Evolutionary conservation across 2,113 vertebrate species (phyloP), one percentile per base, ranked within the genome.

Genomic region (Myotis brandtii): DNA sequence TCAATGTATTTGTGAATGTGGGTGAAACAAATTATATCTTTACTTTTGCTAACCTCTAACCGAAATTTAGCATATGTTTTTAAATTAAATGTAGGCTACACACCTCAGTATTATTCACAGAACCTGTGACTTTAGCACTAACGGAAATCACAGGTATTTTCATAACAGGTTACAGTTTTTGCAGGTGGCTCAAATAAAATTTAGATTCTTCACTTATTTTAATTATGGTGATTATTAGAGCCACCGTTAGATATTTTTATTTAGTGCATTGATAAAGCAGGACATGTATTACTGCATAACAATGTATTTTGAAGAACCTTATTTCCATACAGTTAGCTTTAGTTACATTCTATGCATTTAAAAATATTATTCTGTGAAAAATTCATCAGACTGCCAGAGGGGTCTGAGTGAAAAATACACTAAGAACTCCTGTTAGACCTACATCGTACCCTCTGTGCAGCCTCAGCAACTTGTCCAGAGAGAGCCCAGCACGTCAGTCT

Each of bases 341-440:
- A 73, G 6, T 50, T 79, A 27, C 20, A 54, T 59, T 8, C 37
- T 50, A 50, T 89, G 0, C 10, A 77, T 73, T 85, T 54, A 70
- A 80, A 94, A 92, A 77, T 92, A 52, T 46, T 80, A 83, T 10
- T 69, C 56, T 81, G 40, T 86, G 32, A 89, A 94, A 79, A 82
- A 30, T 37, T 80, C 25, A 89, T 79, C 18, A 46, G 66, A 80
- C 9, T 81, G 14, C 1, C 52, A 69, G 20, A 85, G 73, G 1
- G 20, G 1, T n/a, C 21, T 83, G 3, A 72, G 52, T 32, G 10
- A 89, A 69, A 66, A 93, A 37, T 18, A 87, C 17, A 14, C 13
- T 30, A 79, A 80, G 83, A 83, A 27, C 8, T 69, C 5, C 25
- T 86, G 6, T 37, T 70, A 56, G 5, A 64, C 62, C 16, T 46